Evolutionary conservation across 2,888 invertebrate genomes (phyloP).

Genomic region (Scaptomyza flava): DNA sequence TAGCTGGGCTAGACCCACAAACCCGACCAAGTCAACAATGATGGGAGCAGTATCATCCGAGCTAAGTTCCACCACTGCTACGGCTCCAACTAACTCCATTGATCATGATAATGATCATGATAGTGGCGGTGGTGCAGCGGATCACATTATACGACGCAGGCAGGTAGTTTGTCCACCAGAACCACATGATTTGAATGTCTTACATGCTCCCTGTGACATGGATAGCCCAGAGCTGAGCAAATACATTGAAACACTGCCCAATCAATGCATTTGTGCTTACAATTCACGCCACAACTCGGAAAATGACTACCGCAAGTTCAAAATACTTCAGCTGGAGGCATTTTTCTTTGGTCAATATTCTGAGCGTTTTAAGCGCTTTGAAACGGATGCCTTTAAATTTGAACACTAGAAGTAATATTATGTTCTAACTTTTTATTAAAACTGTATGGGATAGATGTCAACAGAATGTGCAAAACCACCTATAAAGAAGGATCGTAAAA

Average conservation of each 20-base stretch:
- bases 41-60: not conserved
- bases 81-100: not conserved
- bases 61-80: not conserved
- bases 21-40: not conserved
- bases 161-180: not conserved
- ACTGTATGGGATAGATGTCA: not conserved
- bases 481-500: not conserved
- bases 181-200: slow-evolving; percentile 16
- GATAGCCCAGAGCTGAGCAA: not conserved
- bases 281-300: slow-evolving; percentile 27
- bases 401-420: slow-evolving; percentile 85
- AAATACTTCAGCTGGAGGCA: slow-evolving; percentile 41
- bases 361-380: slow-evolving; percentile 48
- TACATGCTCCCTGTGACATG: slow-evolving; percentile 48
- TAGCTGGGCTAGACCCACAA: slow-evolving; percentile 12
- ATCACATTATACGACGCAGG: slow-evolving; percentile 26
- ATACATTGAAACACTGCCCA: slow-evolving; percentile 27
- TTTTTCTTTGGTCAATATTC: slow-evolving; percentile 49
- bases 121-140: not conserved
- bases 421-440: not conserved
- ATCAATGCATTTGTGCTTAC: slow-evolving; percentile 41
- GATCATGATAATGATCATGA: not conserved
- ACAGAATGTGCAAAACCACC: not conserved
- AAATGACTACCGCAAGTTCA: slow-evolving; percentile 31
- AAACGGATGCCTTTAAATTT: slow-evolving; percentile 87